Percentiles rank a stretch among this genome's conserved stretches.
phyloP scores from a whole-genome alignment of 1,140 invertebrate species.

The Lithobius niger region DNA sequence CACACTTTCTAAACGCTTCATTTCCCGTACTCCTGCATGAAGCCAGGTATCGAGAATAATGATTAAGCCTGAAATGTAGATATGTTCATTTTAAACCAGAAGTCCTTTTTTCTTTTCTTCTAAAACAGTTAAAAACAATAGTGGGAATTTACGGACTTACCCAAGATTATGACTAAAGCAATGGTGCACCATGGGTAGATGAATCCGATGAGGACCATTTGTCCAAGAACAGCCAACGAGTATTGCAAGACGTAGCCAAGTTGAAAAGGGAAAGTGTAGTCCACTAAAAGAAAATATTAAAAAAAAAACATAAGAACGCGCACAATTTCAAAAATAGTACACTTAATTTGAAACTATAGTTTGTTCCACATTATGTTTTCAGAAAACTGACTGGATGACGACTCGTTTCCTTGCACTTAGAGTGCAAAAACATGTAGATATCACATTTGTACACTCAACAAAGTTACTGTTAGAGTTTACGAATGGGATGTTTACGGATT shows the following conservation, averaged over 20 bases:
- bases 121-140: too few relatives aligned
- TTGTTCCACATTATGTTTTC: too few relatives aligned
- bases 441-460: too few relatives aligned
- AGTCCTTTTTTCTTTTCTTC: too few relatives aligned
- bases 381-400: too few relatives aligned
- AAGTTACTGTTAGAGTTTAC: too few relatives aligned
- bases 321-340: not conserved
- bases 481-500: too few relatives aligned
- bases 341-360: not conserved
- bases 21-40: conserved; percentile 28
- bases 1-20: conserved; percentile 39
- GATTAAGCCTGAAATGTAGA: conserved; percentile 21
- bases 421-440: too few relatives aligned
- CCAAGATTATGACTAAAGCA: conserved; percentile 32
- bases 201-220: conserved; percentile 35
- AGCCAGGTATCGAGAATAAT: conserved; percentile 23
- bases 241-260: conserved; percentile 39
- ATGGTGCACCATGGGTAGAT: conserved; percentile 38
- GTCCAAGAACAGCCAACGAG: conserved; percentile 28
- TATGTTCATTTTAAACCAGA: too few relatives aligned
- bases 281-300: conserved; percentile 30
- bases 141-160: too few relatives aligned
- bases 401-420: too few relatives aligned
- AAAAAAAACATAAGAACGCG: conserved; percentile 6
- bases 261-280: conserved; percentile 38